Conservation (phyloP, 2,113 vertebrate genomes). For the Nymphicus hollandicus region DNA sequence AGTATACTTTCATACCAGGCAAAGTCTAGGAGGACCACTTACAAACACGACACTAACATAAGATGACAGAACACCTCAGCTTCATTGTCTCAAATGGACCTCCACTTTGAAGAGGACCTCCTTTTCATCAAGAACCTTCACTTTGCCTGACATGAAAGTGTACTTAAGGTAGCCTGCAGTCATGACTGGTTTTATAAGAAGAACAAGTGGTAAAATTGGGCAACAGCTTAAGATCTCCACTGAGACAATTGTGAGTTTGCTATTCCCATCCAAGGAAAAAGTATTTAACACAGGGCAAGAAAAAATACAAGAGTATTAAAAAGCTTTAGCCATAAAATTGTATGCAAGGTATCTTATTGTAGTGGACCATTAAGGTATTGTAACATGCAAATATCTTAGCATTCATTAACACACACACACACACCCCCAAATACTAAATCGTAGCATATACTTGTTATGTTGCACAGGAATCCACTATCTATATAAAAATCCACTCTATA, state of each 20-base stretch:
- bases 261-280: neutral
- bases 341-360: neutral
- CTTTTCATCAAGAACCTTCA: neutral
- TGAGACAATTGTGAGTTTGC: neutral
- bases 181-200: neutral
- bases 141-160: neutral
- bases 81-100: neutral
- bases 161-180: neutral
- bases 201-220: neutral
- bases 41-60: neutral
- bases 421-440: neutral
- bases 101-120: neutral
- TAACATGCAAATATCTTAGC: constrained; percentile 3
- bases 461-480: constrained; percentile 29
- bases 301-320: neutral
- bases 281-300: neutral
- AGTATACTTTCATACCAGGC: neutral
- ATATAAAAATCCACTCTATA: neutral
- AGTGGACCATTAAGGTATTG: constrained; percentile 20
- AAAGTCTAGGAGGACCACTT: neutral
- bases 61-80: neutral
- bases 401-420: neutral
- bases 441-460: neutral
- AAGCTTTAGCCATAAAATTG: neutral
- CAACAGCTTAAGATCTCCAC: neutral